A percentile compares a stretch with the other conserved stretches of the same genome.
Evolutionary conservation across 2,888 invertebrate species (phyloP).

Genomic region (Protonemura montana): DNA sequence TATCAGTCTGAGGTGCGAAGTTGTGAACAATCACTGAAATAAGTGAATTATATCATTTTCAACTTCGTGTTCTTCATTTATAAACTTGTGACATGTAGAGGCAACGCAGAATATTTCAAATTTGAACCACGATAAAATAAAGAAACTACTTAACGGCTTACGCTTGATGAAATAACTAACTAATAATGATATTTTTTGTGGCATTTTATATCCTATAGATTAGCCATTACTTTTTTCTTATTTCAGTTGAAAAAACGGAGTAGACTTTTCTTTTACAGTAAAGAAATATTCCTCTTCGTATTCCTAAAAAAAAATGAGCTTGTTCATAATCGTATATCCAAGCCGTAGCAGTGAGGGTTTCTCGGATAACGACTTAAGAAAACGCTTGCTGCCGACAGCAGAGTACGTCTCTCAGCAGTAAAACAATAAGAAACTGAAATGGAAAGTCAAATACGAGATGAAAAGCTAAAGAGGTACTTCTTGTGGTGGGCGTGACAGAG

Average conservation of each 20-base stretch:
- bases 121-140: no score
- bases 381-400: background rate
- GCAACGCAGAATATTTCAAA: no score
- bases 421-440: background rate
- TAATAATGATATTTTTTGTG: no score
- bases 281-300: background rate
- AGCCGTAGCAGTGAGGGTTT: background rate
- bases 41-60: background rate
- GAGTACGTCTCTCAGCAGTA: background rate
- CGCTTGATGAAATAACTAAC: no score
- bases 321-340: background rate
- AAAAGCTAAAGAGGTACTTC: background rate
- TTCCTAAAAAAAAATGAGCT: background rate
- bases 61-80: background rate
- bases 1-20: background rate
- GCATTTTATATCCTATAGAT: no score
- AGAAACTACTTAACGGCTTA: no score
- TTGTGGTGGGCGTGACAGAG: background rate
- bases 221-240: no score
- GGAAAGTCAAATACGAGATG: conserved; percentile 7
- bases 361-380: background rate
- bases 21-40: background rate
- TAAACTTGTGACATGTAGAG: no score
- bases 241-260: background rate
- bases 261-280: background rate